Conservation (phyloP, 2,113 vertebrate genomes). For the Corythaixoides concolor region DNA sequence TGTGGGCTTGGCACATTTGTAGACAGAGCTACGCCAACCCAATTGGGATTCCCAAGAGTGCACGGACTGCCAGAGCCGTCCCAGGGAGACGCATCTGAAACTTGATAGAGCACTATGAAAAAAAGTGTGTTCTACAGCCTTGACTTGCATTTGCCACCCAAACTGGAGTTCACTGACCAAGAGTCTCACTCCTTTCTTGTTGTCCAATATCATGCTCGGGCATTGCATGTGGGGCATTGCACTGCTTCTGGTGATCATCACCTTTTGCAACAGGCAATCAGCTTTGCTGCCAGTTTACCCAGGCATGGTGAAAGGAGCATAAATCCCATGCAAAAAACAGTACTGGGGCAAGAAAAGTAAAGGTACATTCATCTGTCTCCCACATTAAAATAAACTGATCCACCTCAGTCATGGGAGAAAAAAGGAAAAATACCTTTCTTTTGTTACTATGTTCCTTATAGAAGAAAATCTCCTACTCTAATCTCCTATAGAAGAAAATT, state of each 20-base stretch:
- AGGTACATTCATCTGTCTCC: background rate
- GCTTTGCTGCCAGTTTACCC: background rate
- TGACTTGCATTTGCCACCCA: background rate
- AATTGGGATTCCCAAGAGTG: background rate
- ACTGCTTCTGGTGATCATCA: background rate
- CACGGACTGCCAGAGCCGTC: background rate
- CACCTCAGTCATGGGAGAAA: background rate
- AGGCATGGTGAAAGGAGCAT: background rate
- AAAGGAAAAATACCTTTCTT: background rate
- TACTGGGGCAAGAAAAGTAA: background rate
- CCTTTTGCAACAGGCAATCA: background rate
- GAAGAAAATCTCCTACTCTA: background rate
- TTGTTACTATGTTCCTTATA: background rate
- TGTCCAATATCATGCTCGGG: background rate
- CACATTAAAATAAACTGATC: background rate
- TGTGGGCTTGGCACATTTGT: accelerated
- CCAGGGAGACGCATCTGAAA: accelerated
- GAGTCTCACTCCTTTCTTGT: background rate
- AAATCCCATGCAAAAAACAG: background rate
- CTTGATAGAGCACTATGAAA: background rate
- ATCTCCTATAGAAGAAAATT: background rate
- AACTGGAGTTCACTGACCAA: background rate
- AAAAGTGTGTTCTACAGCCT: background rate
- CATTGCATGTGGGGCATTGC: background rate
- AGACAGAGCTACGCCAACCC: background rate